Percentiles rank a stretch among this genome's conserved stretches.
Evolutionary conservation across 1,140 invertebrate genomes (phyloP).

Genomic region (Radopholus similis): DNA sequence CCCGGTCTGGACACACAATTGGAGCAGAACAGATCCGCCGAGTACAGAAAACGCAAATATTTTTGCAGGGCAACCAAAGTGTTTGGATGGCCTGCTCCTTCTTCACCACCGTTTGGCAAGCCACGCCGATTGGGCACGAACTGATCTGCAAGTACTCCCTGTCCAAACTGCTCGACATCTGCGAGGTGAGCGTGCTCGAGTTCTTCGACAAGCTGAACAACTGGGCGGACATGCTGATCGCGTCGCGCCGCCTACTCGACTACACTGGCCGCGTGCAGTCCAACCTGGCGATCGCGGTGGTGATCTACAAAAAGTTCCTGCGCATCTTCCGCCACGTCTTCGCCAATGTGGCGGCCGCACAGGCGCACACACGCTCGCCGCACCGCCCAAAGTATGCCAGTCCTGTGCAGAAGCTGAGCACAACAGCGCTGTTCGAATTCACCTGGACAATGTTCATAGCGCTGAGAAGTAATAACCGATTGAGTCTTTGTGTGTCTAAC

Average conservation of each 20-base stretch:
- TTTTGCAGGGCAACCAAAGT: conserved; percentile 37
- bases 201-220: conserved; percentile 93
- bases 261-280: conserved; percentile 81
- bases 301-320: conserved; percentile 87
- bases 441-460: conserved; percentile 47
- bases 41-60: too few species aligned
- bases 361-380: not conserved
- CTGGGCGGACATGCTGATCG: conserved; percentile 88
- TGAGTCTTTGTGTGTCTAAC: not conserved
- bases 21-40: too few species aligned
- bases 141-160: conserved; percentile 36
- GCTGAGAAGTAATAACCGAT: conserved; percentile 40
- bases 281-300: conserved; percentile 88
- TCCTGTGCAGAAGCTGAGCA: conserved; percentile 1
- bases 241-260: conserved; percentile 76
- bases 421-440: conserved; percentile 44
- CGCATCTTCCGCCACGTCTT: conserved; percentile 71
- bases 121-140: conserved; percentile 48
- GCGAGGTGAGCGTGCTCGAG: conserved; percentile 73
- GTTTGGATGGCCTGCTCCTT: conserved; percentile 48
- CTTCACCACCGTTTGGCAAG: conserved; percentile 47
- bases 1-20: too few species aligned
- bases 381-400: conserved; percentile 28
- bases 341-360: not conserved
- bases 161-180: conserved; percentile 35